Conservation (phyloP, 2,113 vertebrate species). For the Forbesichthys papilliferus region DNA sequence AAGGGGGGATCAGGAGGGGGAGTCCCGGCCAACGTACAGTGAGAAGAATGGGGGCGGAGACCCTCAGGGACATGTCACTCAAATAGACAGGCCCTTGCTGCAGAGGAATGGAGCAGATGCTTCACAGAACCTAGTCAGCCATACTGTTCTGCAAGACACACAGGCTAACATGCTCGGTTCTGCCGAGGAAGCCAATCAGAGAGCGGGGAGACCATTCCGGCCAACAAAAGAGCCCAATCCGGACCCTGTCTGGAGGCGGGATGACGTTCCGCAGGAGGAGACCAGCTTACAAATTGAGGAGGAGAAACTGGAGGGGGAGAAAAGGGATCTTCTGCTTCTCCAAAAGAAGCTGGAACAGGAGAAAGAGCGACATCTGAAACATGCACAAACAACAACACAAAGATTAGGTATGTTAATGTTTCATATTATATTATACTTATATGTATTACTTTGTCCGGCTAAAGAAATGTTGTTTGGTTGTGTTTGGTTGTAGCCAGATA, state of each 20-base stretch:
- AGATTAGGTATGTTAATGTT: constrained; percentile 59
- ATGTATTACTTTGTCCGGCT: background rate
- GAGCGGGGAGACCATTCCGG: constrained; percentile 35
- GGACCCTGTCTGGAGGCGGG: constrained; percentile 45
- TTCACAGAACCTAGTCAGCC: constrained; percentile 41
- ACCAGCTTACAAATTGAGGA: constrained; percentile 52
- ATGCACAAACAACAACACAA: constrained; percentile 58
- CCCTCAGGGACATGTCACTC: constrained; percentile 40
- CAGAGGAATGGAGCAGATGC: constrained; percentile 39
- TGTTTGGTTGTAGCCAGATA: too few relatives aligned
- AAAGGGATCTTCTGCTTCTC: constrained; percentile 64
- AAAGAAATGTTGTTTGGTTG: background rate
- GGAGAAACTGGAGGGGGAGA: constrained; percentile 63
- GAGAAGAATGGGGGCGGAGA: constrained; percentile 1
- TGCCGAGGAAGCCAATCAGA: constrained; percentile 35
- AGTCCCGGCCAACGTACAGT: background rate
- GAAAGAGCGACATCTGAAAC: constrained; percentile 69
- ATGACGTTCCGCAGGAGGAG: constrained; percentile 59
- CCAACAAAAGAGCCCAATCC: constrained; percentile 68
- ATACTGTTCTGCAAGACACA: constrained; percentile 30
- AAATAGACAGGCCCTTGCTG: background rate
- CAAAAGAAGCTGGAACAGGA: constrained; percentile 74
- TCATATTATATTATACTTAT: too few relatives aligned
- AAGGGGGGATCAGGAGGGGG: constrained; percentile 10
- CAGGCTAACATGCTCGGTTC: constrained; percentile 21